Evolutionary conservation across 2,113 vertebrate species (phyloP), one percentile per base, ranked within the genome.

Genomic region (Marmota monax): DNA sequence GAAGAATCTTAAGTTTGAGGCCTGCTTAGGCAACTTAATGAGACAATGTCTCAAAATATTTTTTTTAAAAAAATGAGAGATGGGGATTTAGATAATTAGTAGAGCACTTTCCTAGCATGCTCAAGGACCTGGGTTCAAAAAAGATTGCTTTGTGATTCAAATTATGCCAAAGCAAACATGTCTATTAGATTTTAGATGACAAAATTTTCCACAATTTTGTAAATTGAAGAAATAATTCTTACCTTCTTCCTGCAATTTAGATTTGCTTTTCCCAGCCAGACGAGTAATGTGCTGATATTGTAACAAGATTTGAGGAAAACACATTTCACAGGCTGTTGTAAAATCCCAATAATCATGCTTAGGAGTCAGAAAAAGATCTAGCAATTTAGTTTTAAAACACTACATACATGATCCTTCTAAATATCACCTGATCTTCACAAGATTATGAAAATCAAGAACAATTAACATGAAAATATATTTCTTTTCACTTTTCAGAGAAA

Each of bases 401-500:
- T 90, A 45, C 23, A 9, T 90, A 45, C 18, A 9, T 58, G 29
- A 92, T 32, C 45, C 53, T 78, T 95, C 13, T 48, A 88, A 91
- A 87, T 89, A 13, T 91, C 27, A 74, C 56, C 17, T 67, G 5
- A 56, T 78, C 29, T 73, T 94, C 37, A 87, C 27, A 93, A 90
- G 89, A 80, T 53, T 70, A 89, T 79, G 51, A 91, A 96, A 95
- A 80, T 51, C 17, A 93, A 95, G 32, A 70, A 82, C 9, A 96
- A 32, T n/a, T 79, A 95, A 89, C 67, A 93, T 63, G 32, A 88
- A 91, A 95, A 88, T 84, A 85, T 13, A 67, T 80, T 95, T 80
- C 10, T 76, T 94, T 94, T 84, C 42, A 88, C 12, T 63, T 82
- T 87, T 86, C 74, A 58, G 10, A 93, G 7, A 23, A 69, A 32